phyloP scores from a whole-genome alignment of 2,888 invertebrate species.

The Leptarthrus brevirostris region DNA sequence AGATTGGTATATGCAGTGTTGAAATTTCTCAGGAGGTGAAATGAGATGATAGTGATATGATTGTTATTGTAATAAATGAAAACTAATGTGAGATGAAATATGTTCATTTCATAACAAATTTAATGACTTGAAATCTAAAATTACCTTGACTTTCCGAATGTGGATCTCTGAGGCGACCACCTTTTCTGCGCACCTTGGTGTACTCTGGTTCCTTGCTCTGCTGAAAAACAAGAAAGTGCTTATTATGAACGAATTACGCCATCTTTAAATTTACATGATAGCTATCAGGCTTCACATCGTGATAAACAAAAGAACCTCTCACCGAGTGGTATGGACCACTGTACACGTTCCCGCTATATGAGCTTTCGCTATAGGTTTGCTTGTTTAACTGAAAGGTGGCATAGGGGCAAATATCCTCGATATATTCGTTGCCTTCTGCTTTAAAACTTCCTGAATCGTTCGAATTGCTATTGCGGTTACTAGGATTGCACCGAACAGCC shows the following conservation, averaged over 20 bases:
- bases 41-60: conserved; percentile 1
- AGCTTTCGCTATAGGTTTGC: conserved; percentile 87
- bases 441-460: conserved; percentile 71
- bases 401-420: conserved; percentile 93
- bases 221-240: conserved; percentile 52
- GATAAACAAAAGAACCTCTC: conserved; percentile 88
- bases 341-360: conserved; percentile 89
- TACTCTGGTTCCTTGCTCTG: conserved; percentile 85
- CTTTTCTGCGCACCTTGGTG: conserved; percentile 86
- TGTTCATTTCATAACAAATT: no score
- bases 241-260: conserved; percentile 6
- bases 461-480: conserved; percentile 65
- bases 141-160: conserved; percentile 88
- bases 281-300: conserved; percentile 80
- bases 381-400: conserved; percentile 92
- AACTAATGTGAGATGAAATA: no score
- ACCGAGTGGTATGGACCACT: conserved; percentile 89
- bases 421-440: conserved; percentile 76
- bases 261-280: conserved; percentile 62
- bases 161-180: conserved; percentile 80
- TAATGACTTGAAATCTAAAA: no score
- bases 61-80: no score
- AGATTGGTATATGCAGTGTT: neutral
- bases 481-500: conserved; percentile 75
- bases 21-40: neutral